These are phyloP conservation scores for Balanococcus diminutus DNA, from an alignment of 2,888 invertebrate genomes.

Conservation along the genomic window DNA sequence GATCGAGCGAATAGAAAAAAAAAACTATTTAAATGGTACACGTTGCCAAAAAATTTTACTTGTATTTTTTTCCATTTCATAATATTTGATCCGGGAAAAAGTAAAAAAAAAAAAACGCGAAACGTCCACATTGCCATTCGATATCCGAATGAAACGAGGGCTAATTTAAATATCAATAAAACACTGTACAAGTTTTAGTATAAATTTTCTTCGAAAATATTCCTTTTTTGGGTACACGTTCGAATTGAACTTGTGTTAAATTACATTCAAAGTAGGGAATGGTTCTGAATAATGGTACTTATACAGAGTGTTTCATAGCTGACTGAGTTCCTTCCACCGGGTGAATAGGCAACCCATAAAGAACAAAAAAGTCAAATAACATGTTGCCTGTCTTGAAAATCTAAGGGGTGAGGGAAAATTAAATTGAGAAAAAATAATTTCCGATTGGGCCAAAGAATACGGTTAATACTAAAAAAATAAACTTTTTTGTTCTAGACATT, in stretches of 20 bases:
- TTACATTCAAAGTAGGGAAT: not conserved
- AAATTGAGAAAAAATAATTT: too few relatives aligned
- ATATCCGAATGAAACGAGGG: not conserved
- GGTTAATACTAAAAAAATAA: too few relatives aligned
- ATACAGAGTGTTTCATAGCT: too few relatives aligned
- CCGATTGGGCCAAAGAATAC: too few relatives aligned
- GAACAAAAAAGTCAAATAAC: too few relatives aligned
- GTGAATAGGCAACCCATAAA: too few relatives aligned
- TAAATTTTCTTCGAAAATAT: not conserved
- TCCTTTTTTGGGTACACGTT: not conserved
- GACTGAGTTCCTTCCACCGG: too few relatives aligned
- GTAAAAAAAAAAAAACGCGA: not conserved
- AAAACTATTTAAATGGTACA: not conserved
- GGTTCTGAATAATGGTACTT: not conserved
- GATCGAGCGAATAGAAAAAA: not conserved
- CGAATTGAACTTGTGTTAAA: not conserved
- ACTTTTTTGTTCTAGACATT: too few relatives aligned
- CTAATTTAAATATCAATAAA: conserved; percentile 40
- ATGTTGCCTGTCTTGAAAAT: too few relatives aligned
- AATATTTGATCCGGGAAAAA: conserved; percentile 12
- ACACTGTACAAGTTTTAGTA: not conserved
- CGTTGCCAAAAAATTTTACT: not conserved
- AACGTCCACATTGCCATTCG: not conserved
- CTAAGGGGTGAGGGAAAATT: too few relatives aligned
- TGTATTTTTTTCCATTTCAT: conserved; percentile 15